A percentile compares a stretch with the other conserved stretches of the same genome.
Conservation (phyloP, 2,797 vertebrate species). For the Catharus ustulatus region DNA sequence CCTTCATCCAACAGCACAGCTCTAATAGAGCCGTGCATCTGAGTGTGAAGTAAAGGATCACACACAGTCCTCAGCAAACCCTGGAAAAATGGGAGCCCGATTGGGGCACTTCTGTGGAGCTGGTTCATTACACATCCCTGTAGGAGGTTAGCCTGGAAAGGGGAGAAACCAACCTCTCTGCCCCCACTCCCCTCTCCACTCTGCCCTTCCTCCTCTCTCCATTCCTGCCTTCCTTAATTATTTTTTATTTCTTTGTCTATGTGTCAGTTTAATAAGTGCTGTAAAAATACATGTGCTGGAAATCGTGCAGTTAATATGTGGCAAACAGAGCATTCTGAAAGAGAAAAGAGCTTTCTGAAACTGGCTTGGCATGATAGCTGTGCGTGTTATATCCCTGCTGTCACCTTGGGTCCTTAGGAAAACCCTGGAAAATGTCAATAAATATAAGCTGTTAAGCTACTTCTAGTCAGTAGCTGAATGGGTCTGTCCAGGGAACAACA, state of each 20-base stretch:
- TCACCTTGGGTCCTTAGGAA: background rate
- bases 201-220: background rate
- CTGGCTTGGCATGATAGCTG: background rate
- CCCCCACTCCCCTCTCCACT: background rate
- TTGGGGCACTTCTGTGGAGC: background rate
- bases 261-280: background rate
- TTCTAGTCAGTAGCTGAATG: background rate
- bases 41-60: slow-evolving; percentile 35
- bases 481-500: background rate
- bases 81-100: background rate
- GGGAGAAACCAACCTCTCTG: background rate
- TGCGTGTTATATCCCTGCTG: background rate
- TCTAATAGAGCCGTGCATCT: slow-evolving; percentile 5
- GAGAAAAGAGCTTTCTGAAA: background rate
- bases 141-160: background rate
- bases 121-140: slow-evolving; percentile 8
- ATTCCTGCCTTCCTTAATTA: background rate
- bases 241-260: slow-evolving; percentile 11
- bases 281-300: background rate
- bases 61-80: background rate
- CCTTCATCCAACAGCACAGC: slow-evolving; percentile 6
- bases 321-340: background rate
- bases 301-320: background rate
- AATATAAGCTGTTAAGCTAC: background rate
- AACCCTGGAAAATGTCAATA: background rate